Evolutionary conservation across 2,797 vertebrate species (phyloP).

Genomic region (Glossophaga mutica): DNA sequence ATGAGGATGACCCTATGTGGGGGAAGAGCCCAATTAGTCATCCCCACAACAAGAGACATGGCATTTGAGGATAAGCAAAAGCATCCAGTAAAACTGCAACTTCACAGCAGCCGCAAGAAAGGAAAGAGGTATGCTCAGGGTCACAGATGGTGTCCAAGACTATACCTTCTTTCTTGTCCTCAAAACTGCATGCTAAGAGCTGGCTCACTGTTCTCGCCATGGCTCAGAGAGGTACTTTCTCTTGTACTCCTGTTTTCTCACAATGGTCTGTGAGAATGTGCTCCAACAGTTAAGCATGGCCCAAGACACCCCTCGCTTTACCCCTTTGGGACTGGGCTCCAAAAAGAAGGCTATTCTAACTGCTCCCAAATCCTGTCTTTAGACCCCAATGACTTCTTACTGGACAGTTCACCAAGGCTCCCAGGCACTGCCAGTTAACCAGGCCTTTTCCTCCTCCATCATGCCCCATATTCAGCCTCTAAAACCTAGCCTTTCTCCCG

Average conservation of each 20-base stretch:
- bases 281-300: not conserved
- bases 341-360: not conserved
- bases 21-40: not conserved
- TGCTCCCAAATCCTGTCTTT: not conserved
- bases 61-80: fast-evolving
- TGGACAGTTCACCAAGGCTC: too few relatives aligned
- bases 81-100: not conserved
- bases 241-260: not conserved
- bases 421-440: not conserved
- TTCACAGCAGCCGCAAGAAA: not conserved
- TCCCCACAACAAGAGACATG: not conserved
- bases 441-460: not conserved
- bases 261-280: fast-evolving
- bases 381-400: not conserved
- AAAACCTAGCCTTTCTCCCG: not conserved
- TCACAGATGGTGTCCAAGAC: fast-evolving
- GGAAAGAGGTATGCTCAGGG: not conserved
- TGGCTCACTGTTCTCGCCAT: too few relatives aligned
- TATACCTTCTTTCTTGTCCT: not conserved
- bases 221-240: not conserved
- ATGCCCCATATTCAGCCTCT: not conserved
- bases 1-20: slow-evolving; percentile 96
- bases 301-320: not conserved
- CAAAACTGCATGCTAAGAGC: not conserved
- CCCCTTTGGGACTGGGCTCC: not conserved